phyloP scores from a whole-genome alignment of 2,797 vertebrate species.

The Alectoris magna region DNA sequence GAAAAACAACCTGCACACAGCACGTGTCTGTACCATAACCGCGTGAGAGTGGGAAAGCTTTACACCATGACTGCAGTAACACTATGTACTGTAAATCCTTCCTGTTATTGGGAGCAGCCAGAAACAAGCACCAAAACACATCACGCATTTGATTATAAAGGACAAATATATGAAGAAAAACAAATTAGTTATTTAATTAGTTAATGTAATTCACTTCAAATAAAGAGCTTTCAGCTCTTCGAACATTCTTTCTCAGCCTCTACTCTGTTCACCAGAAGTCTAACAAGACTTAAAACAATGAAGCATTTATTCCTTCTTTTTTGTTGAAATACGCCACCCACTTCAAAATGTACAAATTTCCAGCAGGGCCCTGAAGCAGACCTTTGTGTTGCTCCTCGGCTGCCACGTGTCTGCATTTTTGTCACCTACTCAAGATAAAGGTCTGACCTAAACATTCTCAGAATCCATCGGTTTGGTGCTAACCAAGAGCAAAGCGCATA shows the following conservation, averaged over 20 bases:
- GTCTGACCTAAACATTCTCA: slow-evolving; percentile 39
- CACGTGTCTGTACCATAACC: not conserved
- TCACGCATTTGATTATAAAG: not conserved
- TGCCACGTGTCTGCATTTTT: slow-evolving; percentile 76
- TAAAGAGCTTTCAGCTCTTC: not conserved
- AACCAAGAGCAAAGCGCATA: not conserved
- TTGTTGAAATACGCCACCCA: slow-evolving; percentile 56
- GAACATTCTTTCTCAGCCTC: slow-evolving; percentile 62
- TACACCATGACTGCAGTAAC: not conserved
- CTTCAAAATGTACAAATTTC: slow-evolving; percentile 73
- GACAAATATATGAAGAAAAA: not conserved
- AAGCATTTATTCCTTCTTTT: slow-evolving; percentile 21
- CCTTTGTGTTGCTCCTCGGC: slow-evolving; percentile 59
- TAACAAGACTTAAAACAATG: slow-evolving; percentile 53
- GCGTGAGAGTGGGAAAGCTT: not conserved
- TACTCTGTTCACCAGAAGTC: slow-evolving; percentile 22
- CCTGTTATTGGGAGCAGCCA: not conserved
- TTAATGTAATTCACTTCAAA: not conserved
- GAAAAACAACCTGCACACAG: not conserved
- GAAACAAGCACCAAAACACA: not conserved
- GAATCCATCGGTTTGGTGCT: slow-evolving; percentile 49
- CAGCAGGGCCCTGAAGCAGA: slow-evolving; percentile 57
- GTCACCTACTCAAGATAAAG: slow-evolving; percentile 79
- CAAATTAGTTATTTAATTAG: not conserved
- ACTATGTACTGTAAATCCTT: not conserved